phyloP scores from a whole-genome alignment of 2,888 invertebrate species.

The Terebella lapidaria region DNA sequence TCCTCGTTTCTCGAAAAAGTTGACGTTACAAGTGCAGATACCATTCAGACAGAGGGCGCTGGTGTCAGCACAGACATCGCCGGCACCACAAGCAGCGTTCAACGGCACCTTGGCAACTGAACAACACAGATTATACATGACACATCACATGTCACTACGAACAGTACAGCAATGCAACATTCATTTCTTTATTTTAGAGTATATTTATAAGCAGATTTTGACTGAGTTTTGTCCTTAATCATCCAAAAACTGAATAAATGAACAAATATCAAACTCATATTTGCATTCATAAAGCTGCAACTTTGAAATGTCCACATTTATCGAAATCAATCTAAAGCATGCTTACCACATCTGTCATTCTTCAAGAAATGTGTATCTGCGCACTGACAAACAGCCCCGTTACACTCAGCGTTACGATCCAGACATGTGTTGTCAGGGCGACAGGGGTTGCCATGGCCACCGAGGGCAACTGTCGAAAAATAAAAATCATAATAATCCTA shows the following conservation, averaged over 20 bases:
- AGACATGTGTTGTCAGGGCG: conserved; percentile 11
- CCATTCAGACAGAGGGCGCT: conserved; percentile 11
- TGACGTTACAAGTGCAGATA: conserved; percentile 9
- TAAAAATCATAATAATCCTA: not conserved
- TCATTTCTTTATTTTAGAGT: too few relatives aligned
- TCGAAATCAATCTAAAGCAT: too few relatives aligned
- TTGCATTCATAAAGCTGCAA: too few relatives aligned
- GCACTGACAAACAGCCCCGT: conserved; percentile 18
- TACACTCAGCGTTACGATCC: conserved; percentile 21
- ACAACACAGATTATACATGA: too few relatives aligned
- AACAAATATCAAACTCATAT: too few relatives aligned
- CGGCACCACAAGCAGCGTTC: conserved; percentile 12
- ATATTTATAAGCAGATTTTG: too few relatives aligned
- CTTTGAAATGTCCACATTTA: too few relatives aligned
- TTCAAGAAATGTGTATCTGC: conserved; percentile 7
- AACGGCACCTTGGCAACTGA: conserved; percentile 14
- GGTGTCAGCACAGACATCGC: conserved; percentile 15
- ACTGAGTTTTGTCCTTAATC: too few relatives aligned
- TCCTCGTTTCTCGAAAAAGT: conserved; percentile 12
- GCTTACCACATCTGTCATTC: conserved; percentile 10
- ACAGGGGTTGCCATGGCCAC: conserved; percentile 21
- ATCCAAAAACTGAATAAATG: too few relatives aligned
- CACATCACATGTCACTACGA: too few relatives aligned
- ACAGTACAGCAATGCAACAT: too few relatives aligned
- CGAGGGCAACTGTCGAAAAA: conserved; percentile 14